Evolutionary conservation across 2,113 vertebrate species (phyloP), one percentile per base, ranked within the genome.

Genomic region (Eretmochelys imbricata): DNA sequence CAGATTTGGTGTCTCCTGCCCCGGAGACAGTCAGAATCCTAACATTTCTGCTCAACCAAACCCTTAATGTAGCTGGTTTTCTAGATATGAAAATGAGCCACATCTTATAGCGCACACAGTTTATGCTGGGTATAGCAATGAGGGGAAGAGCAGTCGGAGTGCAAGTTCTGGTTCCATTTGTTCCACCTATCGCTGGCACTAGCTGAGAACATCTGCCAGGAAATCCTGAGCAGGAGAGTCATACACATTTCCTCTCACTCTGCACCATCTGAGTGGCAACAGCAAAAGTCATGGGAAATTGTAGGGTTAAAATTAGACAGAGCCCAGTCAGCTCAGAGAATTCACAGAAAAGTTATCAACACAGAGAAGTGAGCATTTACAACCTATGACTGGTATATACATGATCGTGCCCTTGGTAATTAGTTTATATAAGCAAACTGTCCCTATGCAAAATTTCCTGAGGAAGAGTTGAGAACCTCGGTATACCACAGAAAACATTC

Each of bases 161-260:
- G 85, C 5, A 79, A 80, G 38, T 11, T 69, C 19, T 6, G 62
- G 17, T 13, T 85, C 0, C 4, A 24, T 11, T 16, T 4, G 89
- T 65, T 59, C 12, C 72, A 1, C 25, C 80, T 57, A 25, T 3
- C 6, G 17, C 8, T n/a, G 62, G 62, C 62, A 19, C 62, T 54
- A 22, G 16, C 13, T 35, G 25, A 3, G 5, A 87, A 35, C 7
- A 62, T 25, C 22, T 38, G 24, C 22, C 25, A 87, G 57, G 80
- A 20, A 5, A 75, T 1, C 1, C 11, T 65, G 25, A 29, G 38
- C 24, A 31, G 9, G 2, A 22, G 2, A 16, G 31, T 76, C 3
- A 4, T 3, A 13, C 54, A 82, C 1, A 3, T 59, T 90, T 88
- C 93, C 6, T 69, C 3, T 88, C 20, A 10, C 20, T 51, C 72